phyloP scores from a whole-genome alignment of 2,797 vertebrate species.

The Siniperca undulata region DNA sequence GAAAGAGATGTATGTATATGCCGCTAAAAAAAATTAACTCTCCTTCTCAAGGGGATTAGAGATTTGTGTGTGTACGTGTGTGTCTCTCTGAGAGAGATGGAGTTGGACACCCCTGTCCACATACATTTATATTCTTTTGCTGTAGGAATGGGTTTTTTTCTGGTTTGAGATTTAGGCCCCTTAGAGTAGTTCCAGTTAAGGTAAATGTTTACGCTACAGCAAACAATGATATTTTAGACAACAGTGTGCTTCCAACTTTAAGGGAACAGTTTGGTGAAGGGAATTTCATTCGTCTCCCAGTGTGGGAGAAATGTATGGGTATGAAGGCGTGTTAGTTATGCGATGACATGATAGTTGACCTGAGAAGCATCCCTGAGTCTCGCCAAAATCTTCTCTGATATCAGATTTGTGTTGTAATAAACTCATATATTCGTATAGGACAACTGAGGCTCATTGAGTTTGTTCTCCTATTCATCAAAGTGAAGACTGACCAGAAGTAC shows the following conservation, averaged over 20 bases:
- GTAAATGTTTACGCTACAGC: neutral
- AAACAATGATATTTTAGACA: neutral
- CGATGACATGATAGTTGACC: too few relatives aligned
- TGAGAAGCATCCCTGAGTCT: too few relatives aligned
- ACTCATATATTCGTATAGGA: too few relatives aligned
- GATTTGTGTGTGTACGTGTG: neutral
- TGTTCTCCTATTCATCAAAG: too few relatives aligned
- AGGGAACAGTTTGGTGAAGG: too few relatives aligned
- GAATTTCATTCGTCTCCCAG: neutral
- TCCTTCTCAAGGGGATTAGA: conserved; percentile 4
- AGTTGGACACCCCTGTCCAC: neutral
- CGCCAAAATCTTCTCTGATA: too few relatives aligned
- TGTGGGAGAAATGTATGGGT: neutral
- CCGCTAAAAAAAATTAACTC: neutral
- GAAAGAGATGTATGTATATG: neutral
- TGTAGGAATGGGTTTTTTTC: too few relatives aligned
- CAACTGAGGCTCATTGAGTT: too few relatives aligned
- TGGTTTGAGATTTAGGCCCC: too few relatives aligned
- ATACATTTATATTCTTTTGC: neutral
- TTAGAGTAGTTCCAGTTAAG: neutral
- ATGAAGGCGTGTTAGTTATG: too few relatives aligned
- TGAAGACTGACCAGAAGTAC: too few relatives aligned
- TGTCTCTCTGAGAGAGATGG: neutral
- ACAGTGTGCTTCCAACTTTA: neutral
- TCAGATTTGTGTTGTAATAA: too few relatives aligned